Conservation (phyloP, 2,113 vertebrate species). For the Charina bottae region DNA sequence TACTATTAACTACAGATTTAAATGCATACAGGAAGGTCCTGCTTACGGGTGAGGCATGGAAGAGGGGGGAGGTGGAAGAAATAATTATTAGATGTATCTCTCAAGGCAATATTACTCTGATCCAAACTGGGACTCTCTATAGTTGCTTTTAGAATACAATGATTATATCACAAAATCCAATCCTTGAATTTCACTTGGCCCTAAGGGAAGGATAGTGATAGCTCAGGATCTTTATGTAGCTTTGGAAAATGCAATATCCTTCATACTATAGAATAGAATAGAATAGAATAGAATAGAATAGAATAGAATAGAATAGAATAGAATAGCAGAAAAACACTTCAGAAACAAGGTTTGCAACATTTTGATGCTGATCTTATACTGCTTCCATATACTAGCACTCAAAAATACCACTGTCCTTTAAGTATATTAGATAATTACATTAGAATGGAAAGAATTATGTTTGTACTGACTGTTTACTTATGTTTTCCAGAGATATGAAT, state of each 20-base stretch:
- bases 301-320: neutral
- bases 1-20: neutral
- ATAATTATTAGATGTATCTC: neutral
- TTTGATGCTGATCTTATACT: neutral
- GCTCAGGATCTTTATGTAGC: neutral
- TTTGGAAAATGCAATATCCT: neutral
- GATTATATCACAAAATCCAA: neutral
- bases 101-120: neutral
- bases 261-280: neutral
- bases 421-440: neutral
- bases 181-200: neutral
- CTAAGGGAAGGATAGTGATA: neutral
- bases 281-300: neutral
- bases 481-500: neutral
- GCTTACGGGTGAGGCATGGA: neutral
- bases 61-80: neutral
- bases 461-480: constrained; percentile 11
- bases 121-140: neutral
- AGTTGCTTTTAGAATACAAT: neutral
- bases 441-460: constrained; percentile 6
- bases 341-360: neutral
- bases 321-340: neutral
- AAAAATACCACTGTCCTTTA: constrained; percentile 12
- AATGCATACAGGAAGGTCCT: neutral
- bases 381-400: neutral